These are phyloP conservation scores for Heliocidaris erythrogramma DNA, from an alignment of 35 echinoderm and acorn worm genomes.

Conservation along the genomic window DNA sequence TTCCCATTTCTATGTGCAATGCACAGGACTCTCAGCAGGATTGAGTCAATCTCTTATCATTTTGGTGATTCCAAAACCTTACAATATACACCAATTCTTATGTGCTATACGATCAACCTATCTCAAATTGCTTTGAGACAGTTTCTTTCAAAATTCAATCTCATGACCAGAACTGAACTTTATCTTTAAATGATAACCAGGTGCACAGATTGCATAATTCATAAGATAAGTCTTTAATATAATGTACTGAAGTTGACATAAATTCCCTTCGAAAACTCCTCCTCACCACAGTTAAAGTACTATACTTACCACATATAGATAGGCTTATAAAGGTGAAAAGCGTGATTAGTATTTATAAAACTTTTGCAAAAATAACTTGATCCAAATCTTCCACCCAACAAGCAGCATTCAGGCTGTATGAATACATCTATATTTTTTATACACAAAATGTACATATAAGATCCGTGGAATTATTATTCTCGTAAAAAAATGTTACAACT, in stretches of 20 bases:
- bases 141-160: no score
- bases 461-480: neutral
- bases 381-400: neutral
- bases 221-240: neutral
- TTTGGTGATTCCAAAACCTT: no score
- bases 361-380: neutral
- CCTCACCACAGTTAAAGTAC: neutral
- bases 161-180: no score
- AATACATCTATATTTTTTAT: conserved; percentile 14
- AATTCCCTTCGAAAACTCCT: neutral
- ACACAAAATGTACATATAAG: conserved; percentile 18
- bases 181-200: neutral
- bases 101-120: no score
- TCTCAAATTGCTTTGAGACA: no score
- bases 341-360: neutral
- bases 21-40: no score
- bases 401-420: neutral
- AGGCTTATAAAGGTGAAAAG: neutral
- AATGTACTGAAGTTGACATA: conserved; percentile 3
- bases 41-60: no score
- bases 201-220: neutral
- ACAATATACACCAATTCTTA: no score
- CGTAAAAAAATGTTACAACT: neutral
- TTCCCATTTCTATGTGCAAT: no score
- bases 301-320: neutral